Conservation (phyloP, 2,113 vertebrate species). For the Passer montanus region DNA sequence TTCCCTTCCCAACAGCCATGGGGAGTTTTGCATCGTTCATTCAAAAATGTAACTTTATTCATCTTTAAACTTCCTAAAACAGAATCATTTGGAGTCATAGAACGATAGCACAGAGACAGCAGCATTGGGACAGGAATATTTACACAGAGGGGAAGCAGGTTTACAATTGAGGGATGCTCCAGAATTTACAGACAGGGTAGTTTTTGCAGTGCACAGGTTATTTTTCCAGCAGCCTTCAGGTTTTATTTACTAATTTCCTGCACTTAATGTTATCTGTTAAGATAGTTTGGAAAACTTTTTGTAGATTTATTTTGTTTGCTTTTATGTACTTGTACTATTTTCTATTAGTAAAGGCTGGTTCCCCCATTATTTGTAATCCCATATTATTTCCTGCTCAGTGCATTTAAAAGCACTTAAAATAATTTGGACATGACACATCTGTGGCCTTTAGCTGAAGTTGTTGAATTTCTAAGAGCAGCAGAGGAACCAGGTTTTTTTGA, state of each 20-base stretch:
- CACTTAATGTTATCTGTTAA: neutral
- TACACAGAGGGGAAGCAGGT: neutral
- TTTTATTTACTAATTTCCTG: neutral
- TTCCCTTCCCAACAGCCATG: neutral
- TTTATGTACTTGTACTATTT: neutral
- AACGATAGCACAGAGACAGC: neutral
- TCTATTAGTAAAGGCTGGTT: neutral
- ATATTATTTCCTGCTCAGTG: conserved; percentile 6
- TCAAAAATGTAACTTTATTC: neutral
- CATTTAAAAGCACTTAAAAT: conserved; percentile 38
- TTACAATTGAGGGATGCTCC: neutral
- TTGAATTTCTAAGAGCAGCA: neutral
- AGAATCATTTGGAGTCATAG: neutral
- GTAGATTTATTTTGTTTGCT: neutral
- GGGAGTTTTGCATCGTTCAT: neutral
- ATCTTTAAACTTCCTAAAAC: neutral
- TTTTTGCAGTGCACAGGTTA: neutral
- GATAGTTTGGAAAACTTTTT: neutral
- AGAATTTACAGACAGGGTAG: neutral
- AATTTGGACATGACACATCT: neutral
- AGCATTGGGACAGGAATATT: neutral
- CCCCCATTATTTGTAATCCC: conserved; percentile 15
- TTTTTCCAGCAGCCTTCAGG: neutral
- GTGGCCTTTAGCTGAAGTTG: neutral
- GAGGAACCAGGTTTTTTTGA: neutral